Evolutionary conservation across 2,113 vertebrate species (phyloP).

Genomic region (Melanocharis versteri): DNA sequence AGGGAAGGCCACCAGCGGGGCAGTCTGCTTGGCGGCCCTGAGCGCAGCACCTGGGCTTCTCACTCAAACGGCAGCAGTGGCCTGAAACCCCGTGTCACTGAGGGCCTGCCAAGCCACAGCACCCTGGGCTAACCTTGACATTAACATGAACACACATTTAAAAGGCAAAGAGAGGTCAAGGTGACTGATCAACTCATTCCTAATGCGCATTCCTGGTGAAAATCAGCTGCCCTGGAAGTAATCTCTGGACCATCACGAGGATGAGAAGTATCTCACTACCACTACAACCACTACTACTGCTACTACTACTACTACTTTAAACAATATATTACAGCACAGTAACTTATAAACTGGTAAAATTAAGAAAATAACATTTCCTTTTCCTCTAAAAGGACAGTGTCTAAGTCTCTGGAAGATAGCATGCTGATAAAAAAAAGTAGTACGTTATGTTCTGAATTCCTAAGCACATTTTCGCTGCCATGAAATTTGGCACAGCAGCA

Average conservation of each 20-base stretch:
- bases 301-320: not conserved
- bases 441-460: not conserved
- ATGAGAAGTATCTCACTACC: not conserved
- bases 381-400: not conserved
- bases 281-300: not conserved
- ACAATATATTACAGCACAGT: not conserved
- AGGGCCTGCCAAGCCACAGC: not conserved
- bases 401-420: not conserved
- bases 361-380: not conserved
- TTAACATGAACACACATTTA: not conserved
- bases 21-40: not conserved
- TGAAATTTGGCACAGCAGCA: not conserved
- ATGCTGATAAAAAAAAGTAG: not conserved
- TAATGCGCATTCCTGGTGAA: not conserved
- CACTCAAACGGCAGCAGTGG: not conserved
- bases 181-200: not conserved
- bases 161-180: not conserved
- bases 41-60: not conserved
- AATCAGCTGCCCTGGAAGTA: not conserved
- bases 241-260: not conserved
- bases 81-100: not conserved
- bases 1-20: not conserved
- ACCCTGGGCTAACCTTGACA: not conserved
- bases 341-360: not conserved
- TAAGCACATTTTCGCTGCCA: not conserved